phyloP scores from a whole-genome alignment of 2,888 invertebrate genomes.

The Argyresthia goedartella region DNA sequence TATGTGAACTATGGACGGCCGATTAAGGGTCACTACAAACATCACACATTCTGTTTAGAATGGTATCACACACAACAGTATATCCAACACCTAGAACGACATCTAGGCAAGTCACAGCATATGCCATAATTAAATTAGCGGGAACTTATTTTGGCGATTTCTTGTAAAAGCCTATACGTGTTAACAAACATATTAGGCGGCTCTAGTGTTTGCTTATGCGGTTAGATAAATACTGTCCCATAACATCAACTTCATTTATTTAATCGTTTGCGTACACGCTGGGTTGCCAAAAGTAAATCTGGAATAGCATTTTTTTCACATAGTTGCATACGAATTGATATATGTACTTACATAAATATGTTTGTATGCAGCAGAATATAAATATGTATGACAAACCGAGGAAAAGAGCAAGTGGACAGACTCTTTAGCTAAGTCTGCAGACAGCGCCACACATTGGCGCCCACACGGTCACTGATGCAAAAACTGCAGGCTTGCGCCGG shows the following conservation, averaged over 20 bases:
- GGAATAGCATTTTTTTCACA: no score
- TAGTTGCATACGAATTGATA: no score
- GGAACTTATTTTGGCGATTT: background rate
- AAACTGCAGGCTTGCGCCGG: background rate
- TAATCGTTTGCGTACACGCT: background rate
- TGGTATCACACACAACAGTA: background rate
- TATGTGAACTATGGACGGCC: no score
- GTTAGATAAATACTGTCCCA: background rate
- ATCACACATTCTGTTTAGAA: background rate
- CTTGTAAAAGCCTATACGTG: constrained; percentile 1
- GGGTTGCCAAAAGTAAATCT: no score
- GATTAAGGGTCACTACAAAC: background rate
- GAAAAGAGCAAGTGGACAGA: no score
- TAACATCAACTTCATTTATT: background rate
- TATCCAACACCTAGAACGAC: background rate
- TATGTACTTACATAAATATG: no score
- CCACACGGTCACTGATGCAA: constrained; percentile 1
- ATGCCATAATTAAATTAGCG: background rate
- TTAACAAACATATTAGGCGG: background rate
- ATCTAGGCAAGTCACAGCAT: no score
- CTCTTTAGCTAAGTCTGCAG: background rate
- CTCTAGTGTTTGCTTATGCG: background rate
- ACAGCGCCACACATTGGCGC: background rate
- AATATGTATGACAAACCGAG: no score
- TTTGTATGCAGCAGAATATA: no score